Base-by-base conservation (phyloP, 1,140 invertebrate species). In the Zelostemma sp. region DNA sequence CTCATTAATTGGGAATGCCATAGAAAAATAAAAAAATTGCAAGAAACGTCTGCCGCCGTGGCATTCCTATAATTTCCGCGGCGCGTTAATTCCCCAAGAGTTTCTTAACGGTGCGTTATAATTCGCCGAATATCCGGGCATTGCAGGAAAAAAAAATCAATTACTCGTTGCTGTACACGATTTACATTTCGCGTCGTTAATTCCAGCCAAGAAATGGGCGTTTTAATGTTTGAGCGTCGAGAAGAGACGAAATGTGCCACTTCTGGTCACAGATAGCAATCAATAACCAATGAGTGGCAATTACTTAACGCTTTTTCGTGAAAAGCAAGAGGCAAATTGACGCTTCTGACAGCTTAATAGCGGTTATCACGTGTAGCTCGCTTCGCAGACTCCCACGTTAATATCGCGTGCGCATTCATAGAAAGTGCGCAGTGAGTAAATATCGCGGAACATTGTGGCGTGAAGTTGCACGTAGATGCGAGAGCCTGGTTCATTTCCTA, bases 341-440 rank as follows among this genome's bases (percentile, higher is more conserved):
- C 41, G 58, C 47, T 17, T 58, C 48, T 65, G 62, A 65, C 61
- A 62, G 41, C 31, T 65, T 70, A 65, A 70, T 65, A 49, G 58
- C 67, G 47, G 38, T 57, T 43, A 16, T 53, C 50, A 48, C n/a
- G 55, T 57, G 46, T 38, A 60, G 60, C 62, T 60, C 49, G 41
- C 31, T 45, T 33, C 58, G 57, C 49, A 55, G 56, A 61, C 67
- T 65, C 61, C 67, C 61, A 70, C 57, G 61, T 65, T 61, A 53
- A 60, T 63, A 60, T 61, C 61, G 60, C 57, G 57, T 54, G 57
- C 49, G 47, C 61, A 8, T 17, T 47, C 46, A 47, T 70, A 65
- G 67, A 70, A 70, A 65, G 57, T 53, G 57, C 61, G 19, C 38
- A 25, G 28, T 69, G 41, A 60, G 60, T 60, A 64, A 69, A 69